phyloP scores from a whole-genome alignment of 2,888 invertebrate genomes.

The Frankliniella intonsa region DNA sequence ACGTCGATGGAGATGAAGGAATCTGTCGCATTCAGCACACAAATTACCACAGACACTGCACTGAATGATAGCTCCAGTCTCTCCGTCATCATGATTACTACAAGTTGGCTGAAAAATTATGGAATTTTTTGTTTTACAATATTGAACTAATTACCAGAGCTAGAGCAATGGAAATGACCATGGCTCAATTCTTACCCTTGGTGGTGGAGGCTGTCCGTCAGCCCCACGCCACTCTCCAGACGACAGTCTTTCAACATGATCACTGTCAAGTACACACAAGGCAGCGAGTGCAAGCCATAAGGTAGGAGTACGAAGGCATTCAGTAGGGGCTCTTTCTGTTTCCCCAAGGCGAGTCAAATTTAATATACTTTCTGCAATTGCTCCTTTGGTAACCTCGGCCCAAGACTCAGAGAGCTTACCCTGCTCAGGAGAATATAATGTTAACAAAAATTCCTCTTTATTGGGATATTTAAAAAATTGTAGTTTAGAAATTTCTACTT shows the following conservation, averaged over 20 bases:
- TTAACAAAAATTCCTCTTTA: not conserved
- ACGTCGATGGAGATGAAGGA: slow-evolving; percentile 85
- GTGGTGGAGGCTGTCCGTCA: slow-evolving; percentile 42
- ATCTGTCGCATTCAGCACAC: slow-evolving; percentile 94
- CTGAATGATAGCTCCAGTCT: slow-evolving; percentile 86
- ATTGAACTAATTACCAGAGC: not conserved
- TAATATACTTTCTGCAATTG: slow-evolving; percentile 80
- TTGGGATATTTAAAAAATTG: not conserved
- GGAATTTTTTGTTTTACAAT: not conserved
- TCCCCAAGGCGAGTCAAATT: slow-evolving; percentile 78
- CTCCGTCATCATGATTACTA: slow-evolving; percentile 93
- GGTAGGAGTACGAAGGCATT: slow-evolving; percentile 76
- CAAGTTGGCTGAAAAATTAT: slow-evolving; percentile 66
- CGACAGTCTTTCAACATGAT: slow-evolving; percentile 77
- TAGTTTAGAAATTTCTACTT: not conserved
- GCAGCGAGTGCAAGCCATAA: slow-evolving; percentile 92
- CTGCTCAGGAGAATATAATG: slow-evolving; percentile 47
- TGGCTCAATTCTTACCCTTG: slow-evolving; percentile 40
- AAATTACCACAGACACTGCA: slow-evolving; percentile 88
- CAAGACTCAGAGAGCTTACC: slow-evolving; percentile 80
- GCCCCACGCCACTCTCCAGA: slow-evolving; percentile 73
- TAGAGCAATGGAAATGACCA: not conserved
- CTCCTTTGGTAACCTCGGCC: slow-evolving; percentile 81
- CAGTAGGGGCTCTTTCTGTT: slow-evolving; percentile 64
- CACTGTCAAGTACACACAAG: slow-evolving; percentile 85